phyloP scores from a whole-genome alignment of 2,888 invertebrate species.

The Dryococelus australis region DNA sequence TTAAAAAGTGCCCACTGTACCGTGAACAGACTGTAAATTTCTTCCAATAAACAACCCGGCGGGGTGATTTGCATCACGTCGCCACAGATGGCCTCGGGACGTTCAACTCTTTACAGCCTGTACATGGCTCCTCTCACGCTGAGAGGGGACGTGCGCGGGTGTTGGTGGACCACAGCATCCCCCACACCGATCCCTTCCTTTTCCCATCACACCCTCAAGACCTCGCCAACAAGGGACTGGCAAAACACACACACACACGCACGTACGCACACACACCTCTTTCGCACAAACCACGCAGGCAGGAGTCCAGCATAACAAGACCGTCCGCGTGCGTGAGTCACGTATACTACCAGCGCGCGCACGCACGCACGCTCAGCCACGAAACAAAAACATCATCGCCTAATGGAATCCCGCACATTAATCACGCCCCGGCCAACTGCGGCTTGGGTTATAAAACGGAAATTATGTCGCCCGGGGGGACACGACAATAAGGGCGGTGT shows the following conservation, averaged over 20 bases:
- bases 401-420: slow-evolving; percentile 59
- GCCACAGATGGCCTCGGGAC: no score
- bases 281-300: not conserved
- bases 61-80: no score
- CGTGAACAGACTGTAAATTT: no score
- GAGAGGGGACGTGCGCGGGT: no score
- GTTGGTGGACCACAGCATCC: no score
- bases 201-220: no score
- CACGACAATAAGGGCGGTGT: slow-evolving; percentile 53
- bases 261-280: not conserved
- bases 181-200: no score
- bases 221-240: not conserved
- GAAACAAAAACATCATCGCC: slow-evolving; percentile 58
- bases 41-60: no score
- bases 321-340: slow-evolving; percentile 36
- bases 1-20: no score
- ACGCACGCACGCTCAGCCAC: slow-evolving; percentile 24
- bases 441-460: slow-evolving; percentile 57
- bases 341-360: slow-evolving; percentile 20
- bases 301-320: not conserved
- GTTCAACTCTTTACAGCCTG: no score
- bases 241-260: not conserved
- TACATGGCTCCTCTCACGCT: no score
- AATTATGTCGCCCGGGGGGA: slow-evolving; percentile 60
- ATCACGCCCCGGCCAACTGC: slow-evolving; percentile 54